These are phyloP conservation scores for Vannuccia rotundouncinata DNA, from an alignment of 2,888 invertebrate genomes.

Conservation along the genomic window DNA sequence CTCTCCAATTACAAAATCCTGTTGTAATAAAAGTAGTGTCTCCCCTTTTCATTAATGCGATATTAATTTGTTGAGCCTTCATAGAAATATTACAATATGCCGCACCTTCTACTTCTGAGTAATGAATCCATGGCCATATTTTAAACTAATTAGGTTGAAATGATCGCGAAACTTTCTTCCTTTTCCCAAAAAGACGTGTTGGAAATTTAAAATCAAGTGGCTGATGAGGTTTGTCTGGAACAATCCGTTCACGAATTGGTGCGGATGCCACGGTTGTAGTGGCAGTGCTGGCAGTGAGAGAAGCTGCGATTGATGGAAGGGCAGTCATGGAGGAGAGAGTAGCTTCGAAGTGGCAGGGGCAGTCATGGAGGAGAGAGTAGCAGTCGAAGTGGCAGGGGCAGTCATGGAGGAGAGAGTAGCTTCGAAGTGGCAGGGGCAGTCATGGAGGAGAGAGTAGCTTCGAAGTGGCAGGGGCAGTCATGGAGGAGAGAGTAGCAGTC, in stretches of 20 bases:
- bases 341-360: too few species aligned
- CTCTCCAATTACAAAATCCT: constrained; percentile 42
- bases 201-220: constrained; percentile 26
- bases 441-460: too few species aligned
- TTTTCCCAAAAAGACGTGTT: constrained; percentile 7
- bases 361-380: too few species aligned
- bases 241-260: constrained; percentile 24
- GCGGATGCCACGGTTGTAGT: constrained; percentile 23
- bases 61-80: constrained; percentile 22
- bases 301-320: constrained; percentile 24
- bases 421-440: too few species aligned
- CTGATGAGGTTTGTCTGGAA: constrained; percentile 26
- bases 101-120: constrained; percentile 33
- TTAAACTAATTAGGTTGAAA: constrained; percentile 33
- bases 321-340: constrained; percentile 26
- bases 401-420: too few species aligned
- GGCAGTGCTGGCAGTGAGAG: constrained; percentile 23
- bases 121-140: constrained; percentile 38
- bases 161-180: constrained; percentile 21
- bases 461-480: too few species aligned
- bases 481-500: too few species aligned
- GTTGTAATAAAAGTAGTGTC: constrained; percentile 39
- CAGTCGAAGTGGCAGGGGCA: too few species aligned
- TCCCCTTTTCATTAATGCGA: constrained; percentile 15
- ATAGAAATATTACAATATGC: constrained; percentile 40